Conservation (phyloP, 2,113 vertebrate genomes). For the Dolichotis patagonum region DNA sequence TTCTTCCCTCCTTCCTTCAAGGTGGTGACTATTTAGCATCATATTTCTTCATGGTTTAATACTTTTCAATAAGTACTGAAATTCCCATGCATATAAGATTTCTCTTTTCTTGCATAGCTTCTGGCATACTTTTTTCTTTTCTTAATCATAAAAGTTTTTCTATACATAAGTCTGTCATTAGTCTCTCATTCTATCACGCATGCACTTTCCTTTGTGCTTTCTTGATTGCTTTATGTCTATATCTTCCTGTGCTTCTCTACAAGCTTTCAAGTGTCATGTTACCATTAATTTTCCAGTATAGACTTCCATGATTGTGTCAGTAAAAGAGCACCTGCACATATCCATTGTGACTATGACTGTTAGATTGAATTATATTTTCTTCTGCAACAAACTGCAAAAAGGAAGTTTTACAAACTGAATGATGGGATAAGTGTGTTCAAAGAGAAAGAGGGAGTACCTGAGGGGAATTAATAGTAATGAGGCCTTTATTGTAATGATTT, state of each 20-base stretch:
- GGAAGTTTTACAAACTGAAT: not conserved
- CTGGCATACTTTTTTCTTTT: not conserved
- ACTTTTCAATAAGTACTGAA: not conserved
- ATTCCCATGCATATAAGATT: accelerated
- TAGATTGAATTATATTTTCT: not conserved
- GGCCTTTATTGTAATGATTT: not conserved
- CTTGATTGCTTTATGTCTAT: accelerated
- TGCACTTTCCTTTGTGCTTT: not conserved
- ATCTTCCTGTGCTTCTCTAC: not conserved
- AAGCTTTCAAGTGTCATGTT: not conserved
- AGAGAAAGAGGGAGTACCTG: not conserved
- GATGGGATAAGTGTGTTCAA: not conserved
- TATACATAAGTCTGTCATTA: not conserved
- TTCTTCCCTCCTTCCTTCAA: not conserved
- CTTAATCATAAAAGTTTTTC: not conserved
- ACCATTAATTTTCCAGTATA: not conserved
- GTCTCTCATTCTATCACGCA: not conserved
- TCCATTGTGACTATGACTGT: not conserved
- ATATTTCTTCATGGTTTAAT: not conserved
- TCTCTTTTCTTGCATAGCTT: not conserved
- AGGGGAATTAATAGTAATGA: not conserved
- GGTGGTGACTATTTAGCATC: not conserved
- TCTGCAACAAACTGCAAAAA: not conserved
- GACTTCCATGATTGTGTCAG: not conserved
- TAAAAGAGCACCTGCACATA: not conserved